Evolutionary conservation across 2,797 vertebrate species (phyloP).

Genomic region (Mareca penelope): DNA sequence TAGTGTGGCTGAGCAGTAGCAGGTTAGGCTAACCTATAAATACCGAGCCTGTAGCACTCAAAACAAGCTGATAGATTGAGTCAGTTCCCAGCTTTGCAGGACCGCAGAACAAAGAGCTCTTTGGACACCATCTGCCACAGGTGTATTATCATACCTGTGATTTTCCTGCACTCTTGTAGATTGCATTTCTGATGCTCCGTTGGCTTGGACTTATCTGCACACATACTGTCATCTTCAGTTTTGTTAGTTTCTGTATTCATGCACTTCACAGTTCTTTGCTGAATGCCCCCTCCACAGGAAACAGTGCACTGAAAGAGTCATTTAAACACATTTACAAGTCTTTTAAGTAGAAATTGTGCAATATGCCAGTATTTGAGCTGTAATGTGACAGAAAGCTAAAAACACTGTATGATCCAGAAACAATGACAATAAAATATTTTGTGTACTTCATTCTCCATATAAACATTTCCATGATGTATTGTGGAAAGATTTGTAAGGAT

Average conservation of each 20-base stretch:
- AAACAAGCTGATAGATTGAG: background rate
- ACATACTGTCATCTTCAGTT: conserved; percentile 60
- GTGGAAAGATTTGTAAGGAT: background rate
- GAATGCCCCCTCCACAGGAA: conserved; percentile 78
- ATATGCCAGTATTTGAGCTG: background rate
- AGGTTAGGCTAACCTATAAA: background rate
- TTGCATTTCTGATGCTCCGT: conserved; percentile 71
- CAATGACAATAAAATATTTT: background rate
- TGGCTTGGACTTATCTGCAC: conserved; percentile 69
- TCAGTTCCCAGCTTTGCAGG: background rate
- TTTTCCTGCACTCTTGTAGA: conserved; percentile 67
- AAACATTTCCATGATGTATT: background rate
- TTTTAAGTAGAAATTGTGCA: background rate
- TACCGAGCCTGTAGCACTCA: background rate
- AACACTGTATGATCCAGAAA: background rate
- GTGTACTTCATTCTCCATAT: background rate
- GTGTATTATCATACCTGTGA: conserved; percentile 50
- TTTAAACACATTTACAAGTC: background rate
- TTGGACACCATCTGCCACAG: background rate
- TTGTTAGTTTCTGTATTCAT: conserved; percentile 57
- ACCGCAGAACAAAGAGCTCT: background rate
- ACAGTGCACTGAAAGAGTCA: conserved; percentile 73
- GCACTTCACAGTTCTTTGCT: conserved; percentile 74
- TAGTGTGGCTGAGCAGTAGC: background rate
- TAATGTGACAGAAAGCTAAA: background rate